Evolutionary conservation across 2,797 vertebrate species (phyloP), one percentile per base, ranked within the genome.

Genomic region (Apodemus agrarius): DNA sequence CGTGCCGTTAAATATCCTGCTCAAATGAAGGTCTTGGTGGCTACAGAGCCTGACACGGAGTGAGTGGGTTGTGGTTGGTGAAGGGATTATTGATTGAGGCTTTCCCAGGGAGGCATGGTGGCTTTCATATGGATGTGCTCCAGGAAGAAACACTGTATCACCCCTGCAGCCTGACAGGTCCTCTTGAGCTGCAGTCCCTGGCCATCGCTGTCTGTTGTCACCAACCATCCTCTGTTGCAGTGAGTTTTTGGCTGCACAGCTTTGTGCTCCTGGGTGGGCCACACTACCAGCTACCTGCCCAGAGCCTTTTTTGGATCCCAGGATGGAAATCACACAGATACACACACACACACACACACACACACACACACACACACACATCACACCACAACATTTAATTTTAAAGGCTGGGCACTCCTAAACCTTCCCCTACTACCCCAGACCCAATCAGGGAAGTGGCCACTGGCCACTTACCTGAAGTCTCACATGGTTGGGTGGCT

Each of bases 41-140:
- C 82, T 3, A 1, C 0, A 0, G 3, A 61, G 59, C n/a, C 6
- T 34, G 57, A 31, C 21, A 0, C 19, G 6, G 40, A 19, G 29
- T 17, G 52, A 46, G 43, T 21, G 31, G n/a, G 43, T 34, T 75
- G 17, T 67, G n/a, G 17, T 59, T 8, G 17, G 37, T 54, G 46
- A 57, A 40, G 61, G 31, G 65, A 26, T 26, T 74, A 80, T 63
- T 19, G 76, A 87, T 52, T 1, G 2, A 13, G 65, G 57, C 57
- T 92, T 52, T n/a, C 26, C 0, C 7, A 57, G 49, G 31, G 43
- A 61, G 86, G 6, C 4, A 0, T 21, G 2, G 6, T 19, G 84
- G 78, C 40, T 21, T 22, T 29, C 24, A 63, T 24, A 34, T 24
- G 46, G 79, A 65, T 0, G 0, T 2, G 37, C 61, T 82, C 54